phyloP scores from a whole-genome alignment of 2,888 invertebrate genomes.

The Oasisia sp. region DNA sequence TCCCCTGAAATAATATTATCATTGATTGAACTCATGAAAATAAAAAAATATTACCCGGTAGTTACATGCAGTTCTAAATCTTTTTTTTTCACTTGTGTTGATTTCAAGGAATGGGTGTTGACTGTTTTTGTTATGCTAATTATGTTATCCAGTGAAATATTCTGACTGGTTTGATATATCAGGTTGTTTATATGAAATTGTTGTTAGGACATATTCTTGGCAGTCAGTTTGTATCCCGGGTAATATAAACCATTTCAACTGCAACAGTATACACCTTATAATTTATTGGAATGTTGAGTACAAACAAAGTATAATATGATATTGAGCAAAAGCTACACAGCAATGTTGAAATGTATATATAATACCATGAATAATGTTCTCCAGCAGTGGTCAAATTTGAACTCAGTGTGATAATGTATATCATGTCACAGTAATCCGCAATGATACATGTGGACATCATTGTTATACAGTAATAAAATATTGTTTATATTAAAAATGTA shows the following conservation, averaged over 20 bases:
- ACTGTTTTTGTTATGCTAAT: background rate
- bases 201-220: background rate
- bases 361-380: background rate
- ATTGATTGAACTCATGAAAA: background rate
- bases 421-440: background rate
- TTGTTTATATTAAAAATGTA: background rate
- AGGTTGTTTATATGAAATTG: background rate
- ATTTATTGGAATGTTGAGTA: slow-evolving; percentile 1
- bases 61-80: background rate
- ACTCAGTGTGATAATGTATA: background rate
- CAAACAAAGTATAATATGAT: background rate
- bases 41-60: background rate
- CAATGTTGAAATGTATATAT: slow-evolving; percentile 24
- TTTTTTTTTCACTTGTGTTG: background rate
- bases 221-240: background rate
- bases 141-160: background rate
- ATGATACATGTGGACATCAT: background rate
- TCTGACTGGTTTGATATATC: background rate
- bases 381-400: background rate
- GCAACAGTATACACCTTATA: background rate
- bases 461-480: background rate
- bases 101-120: background rate
- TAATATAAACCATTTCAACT: background rate
- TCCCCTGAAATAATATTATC: no score
- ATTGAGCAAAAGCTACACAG: background rate